A percentile compares a stretch with the other conserved stretches of the same genome.
Conservation (phyloP, 2,113 vertebrate genomes). For the Caracal caracal region DNA sequence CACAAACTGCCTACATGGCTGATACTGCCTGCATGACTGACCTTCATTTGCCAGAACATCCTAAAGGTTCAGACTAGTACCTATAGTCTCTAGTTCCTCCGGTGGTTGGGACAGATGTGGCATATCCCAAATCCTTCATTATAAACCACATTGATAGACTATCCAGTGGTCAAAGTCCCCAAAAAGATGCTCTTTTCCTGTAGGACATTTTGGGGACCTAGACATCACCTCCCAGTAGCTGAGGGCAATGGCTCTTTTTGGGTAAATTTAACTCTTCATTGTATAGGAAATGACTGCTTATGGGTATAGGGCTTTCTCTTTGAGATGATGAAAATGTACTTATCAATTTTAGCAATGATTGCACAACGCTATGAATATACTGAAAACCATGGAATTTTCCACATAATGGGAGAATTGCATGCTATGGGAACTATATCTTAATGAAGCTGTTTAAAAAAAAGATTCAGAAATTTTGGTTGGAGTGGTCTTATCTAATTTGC, state of each 20-base stretch:
- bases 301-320: background rate
- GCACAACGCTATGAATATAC: background rate
- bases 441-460: background rate
- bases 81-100: background rate
- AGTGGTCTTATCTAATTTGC: background rate
- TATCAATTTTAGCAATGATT: background rate
- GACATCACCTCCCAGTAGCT: background rate
- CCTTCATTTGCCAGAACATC: background rate
- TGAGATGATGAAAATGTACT: background rate
- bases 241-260: background rate
- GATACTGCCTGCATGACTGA: background rate
- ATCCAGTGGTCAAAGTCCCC: too few relatives aligned
- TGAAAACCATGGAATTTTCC: background rate
- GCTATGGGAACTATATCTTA: background rate
- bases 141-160: background rate
- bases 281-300: background rate
- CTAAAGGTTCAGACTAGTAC: background rate
- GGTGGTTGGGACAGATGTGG: background rate
- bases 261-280: background rate
- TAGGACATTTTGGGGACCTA: background rate
- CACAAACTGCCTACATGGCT: background rate
- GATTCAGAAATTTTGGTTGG: background rate
- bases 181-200: background rate
- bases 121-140: background rate
- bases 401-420: background rate